Evolutionary conservation across 2,888 invertebrate genomes (phyloP).

Genomic region (Baccha elongata): DNA sequence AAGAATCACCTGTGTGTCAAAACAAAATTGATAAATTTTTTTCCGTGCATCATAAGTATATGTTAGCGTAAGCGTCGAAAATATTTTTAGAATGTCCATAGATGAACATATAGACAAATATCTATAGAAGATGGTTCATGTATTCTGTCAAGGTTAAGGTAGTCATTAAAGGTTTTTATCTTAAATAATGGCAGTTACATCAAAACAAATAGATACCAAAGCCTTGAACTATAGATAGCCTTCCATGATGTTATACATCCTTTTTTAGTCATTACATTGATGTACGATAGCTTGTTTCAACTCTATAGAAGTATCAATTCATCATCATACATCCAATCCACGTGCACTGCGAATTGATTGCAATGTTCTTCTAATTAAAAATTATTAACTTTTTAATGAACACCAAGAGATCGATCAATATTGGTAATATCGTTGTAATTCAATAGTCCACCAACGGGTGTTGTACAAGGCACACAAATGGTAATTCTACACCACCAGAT

Average conservation of each 20-base stretch:
- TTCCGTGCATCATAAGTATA: too few species aligned
- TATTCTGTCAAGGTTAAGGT: too few species aligned
- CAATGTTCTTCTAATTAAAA: conserved; percentile 58
- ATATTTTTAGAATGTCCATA: too few species aligned
- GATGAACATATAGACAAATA: too few species aligned
- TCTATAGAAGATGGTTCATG: too few species aligned
- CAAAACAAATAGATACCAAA: neutral
- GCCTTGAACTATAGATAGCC: neutral
- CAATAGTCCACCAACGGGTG: conserved; percentile 40
- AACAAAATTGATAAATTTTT: too few species aligned
- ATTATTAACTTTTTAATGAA: conserved; percentile 49
- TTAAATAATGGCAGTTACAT: too few species aligned
- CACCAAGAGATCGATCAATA: conserved; percentile 33
- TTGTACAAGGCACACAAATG: conserved; percentile 29
- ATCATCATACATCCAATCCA: conserved; percentile 29
- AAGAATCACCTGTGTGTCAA: too few species aligned
- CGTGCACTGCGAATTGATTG: conserved; percentile 33
- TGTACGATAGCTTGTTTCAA: conserved; percentile 14
- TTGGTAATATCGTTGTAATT: conserved; percentile 18
- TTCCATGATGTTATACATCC: neutral
- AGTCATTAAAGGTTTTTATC: too few species aligned
- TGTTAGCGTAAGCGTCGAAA: too few species aligned
- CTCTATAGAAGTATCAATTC: neutral
- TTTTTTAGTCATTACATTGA: conserved; percentile 2
- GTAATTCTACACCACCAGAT: conserved; percentile 22